Evolutionary conservation across 92 coral and sea anemone genomes (phyloP), one percentile per base, ranked within the genome.

Genomic region (Bergia sp.): DNA sequence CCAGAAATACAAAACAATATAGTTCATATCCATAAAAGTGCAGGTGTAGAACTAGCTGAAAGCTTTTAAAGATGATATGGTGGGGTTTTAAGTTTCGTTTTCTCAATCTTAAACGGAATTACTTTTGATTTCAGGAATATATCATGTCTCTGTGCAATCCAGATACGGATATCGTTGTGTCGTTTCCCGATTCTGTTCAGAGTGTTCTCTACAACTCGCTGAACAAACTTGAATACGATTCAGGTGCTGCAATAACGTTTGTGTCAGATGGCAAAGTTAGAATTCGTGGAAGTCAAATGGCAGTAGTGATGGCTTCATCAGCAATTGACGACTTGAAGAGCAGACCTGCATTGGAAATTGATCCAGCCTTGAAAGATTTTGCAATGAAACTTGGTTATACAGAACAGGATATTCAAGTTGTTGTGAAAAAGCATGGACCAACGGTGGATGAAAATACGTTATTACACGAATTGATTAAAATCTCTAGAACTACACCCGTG

Each of bases 381-480:
- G 99, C 99, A 8, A 90, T 90, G 47, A 97, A 97, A 81, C 97
- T 97, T 9, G 94, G 93, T 7, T 97, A 96, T 74, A 89, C 90
- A 41, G 93, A 95, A 66, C 73, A 93, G 65, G 95, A 96, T 8
- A 91, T 97, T 36, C 87, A 93, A 58, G 89, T 88, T 8, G 98
- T 96, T 37, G 94, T 97, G 37, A 95, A 90, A 83, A 95, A 95
- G 39, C 93, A 94, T 81, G 98, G 98, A 42, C 90, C 95, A 1
- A 93, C 82, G 43, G 92, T 97, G 15, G 91, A 94, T 84, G 88
- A 90, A 18, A 97, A 97, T 85, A 93, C 92, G 15, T 91, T 97
- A 10, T 86, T 97, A 37, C 89, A 93, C 5, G 96, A 97, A 86
- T 95, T 97, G 15, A 92, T 97, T 11, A 93, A 93, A 55, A 85